Evolutionary conservation across 2,113 vertebrate species (phyloP), one percentile per base, ranked within the genome.

Genomic region (Cygnus buccinator): DNA sequence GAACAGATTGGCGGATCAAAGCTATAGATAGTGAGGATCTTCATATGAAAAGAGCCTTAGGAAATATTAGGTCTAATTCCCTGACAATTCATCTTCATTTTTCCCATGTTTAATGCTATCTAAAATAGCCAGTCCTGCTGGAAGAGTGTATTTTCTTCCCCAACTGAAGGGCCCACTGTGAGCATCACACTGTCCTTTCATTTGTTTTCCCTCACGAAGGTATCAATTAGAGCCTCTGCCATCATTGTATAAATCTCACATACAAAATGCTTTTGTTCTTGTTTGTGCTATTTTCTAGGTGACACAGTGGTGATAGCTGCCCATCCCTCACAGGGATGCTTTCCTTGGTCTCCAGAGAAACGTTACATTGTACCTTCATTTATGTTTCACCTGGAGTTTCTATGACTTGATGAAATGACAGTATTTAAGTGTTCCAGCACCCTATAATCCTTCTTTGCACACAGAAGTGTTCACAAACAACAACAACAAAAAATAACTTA

Each of bases 121-220:
- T 59, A 33, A 63, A 82, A 74, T 33, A 28, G 11, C 0, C 4
- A 35, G 11, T 29, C 10, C 5, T 43, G 6, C 6, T 73, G 17
- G 10, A 20, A 70, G 3, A 7, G 15, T 25, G 5, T 39, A 3
- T 83, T 90, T 88, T 44, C 54, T 86, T 65, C 19, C 5, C 61
- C 58, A 73, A 3, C 2, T 11, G 35, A 61, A 63, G 7, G 2
- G 1, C 1, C 2, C 3, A 10, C 52, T 86, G 35, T 15, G 65
- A 57, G 3, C 10, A 62, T 62, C 41, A 43, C 5, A 21, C 5
- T 29, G 1, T 3, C 5, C 19, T 58, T 62, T 93, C 46, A 65
- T 11, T 13, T 66, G 4, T 65, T 81, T 48, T 92, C 54, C 33
- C 43, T 23, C 11, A 48, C 15, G 6, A 65, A 65, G 25, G 15